phyloP scores from a whole-genome alignment of 92 coral and sea anemone genomes.

The Nematostella vectensis region DNA sequence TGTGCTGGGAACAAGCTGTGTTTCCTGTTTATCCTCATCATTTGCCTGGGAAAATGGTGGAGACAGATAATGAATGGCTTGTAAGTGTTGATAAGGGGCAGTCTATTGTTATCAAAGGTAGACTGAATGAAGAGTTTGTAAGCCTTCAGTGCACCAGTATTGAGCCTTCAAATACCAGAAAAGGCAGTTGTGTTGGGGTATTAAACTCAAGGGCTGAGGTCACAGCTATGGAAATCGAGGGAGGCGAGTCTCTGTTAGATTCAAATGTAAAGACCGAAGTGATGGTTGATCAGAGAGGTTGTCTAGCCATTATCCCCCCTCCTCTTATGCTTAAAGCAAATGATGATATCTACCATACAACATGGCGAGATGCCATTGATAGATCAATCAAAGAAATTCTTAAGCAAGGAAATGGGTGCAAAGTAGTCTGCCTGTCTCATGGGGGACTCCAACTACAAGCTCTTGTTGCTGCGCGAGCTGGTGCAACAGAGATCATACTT shows the following conservation, averaged over 20 bases:
- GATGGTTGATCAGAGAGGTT: not conserved
- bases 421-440: constrained; percentile 42
- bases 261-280: not conserved
- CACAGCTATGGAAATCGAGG: not conserved
- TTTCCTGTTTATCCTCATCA: constrained; percentile 54
- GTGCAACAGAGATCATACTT: constrained; percentile 37
- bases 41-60: not conserved
- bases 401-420: constrained; percentile 3
- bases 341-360: constrained; percentile 38
- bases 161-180: not conserved
- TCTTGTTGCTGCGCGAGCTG: constrained; percentile 39
- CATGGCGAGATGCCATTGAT: constrained; percentile 34
- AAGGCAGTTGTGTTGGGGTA: too few species aligned
- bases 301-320: constrained; percentile 40
- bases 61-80: constrained; percentile 7
- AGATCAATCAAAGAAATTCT: constrained; percentile 25
- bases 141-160: constrained; percentile 35
- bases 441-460: constrained; percentile 48
- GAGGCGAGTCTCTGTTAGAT: not conserved
- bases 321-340: constrained; percentile 65
- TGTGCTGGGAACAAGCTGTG: constrained; percentile 99
- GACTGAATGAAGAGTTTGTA: constrained; percentile 37
- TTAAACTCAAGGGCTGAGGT: not conserved
- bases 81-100: constrained; percentile 39
- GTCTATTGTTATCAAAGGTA: constrained; percentile 20